Evolutionary conservation across 64 coral and sea anemone genomes (phyloP), one percentile per base, ranked within the genome.

Genomic region (Hydrozoanthus tunicans): DNA sequence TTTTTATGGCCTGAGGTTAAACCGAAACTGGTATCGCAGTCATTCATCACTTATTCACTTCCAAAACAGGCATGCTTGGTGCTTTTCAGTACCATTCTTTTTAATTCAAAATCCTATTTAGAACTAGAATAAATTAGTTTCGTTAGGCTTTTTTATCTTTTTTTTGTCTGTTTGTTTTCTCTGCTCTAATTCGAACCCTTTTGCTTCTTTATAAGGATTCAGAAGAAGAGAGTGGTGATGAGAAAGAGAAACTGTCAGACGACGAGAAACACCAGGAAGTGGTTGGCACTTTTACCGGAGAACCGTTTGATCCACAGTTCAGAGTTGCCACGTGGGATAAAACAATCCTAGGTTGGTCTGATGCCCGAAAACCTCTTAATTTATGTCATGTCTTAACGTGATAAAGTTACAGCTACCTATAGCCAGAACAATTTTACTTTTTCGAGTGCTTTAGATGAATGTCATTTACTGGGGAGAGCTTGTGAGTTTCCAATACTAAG

Each of bases 311-410:
- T 78, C 89, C 95, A 4, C 59, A 59, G 7, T 96, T 93, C 85
- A 79, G 85, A 59, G 81, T 96, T 60, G 61, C 82, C 9, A 96
- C 95, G 0, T 96, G 95, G 95, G 70, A 94, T 53, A 90, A 56
- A 69, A 96, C 95, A 56, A 96, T 96, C 67, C 66, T 96, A 62
- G 95, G 95, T 96, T 43, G 84, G 92, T 20, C 59, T 7, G 74
- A 23, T 67, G 83, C 68, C 32, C 2, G 0, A 43, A 43, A 43
- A 43, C 32, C n/a, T 71, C 7, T 71, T 6, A 24, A 71, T 20
- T 27, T 71, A 6, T 71, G 9, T 71, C 26, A 7, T 71, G 68
- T 6, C 7, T 17, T 24, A 13, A 13, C 60, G 5, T 62, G 60
- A 9, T 9, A 62, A 7, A 9, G 60, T 62, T 1, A 43, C 32